These are phyloP conservation scores for Mactromeris polynyma DNA, from an alignment of 2,888 invertebrate genomes.

Conservation along the genomic window DNA sequence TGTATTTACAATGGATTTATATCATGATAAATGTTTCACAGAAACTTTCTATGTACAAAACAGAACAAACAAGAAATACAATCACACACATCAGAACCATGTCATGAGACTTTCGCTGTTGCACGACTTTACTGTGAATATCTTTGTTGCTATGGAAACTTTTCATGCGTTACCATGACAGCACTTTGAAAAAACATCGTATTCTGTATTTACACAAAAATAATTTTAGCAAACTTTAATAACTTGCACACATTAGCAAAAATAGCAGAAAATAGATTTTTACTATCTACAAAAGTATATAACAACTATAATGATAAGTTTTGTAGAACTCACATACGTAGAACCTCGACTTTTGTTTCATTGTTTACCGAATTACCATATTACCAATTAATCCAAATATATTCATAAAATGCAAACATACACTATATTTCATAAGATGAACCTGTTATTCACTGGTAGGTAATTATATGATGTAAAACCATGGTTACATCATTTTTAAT, in stretches of 20 bases:
- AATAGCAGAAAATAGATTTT: neutral
- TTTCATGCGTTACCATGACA: neutral
- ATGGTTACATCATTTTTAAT: neutral
- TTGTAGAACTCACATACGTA: neutral
- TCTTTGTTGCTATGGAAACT: neutral
- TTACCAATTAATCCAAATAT: neutral
- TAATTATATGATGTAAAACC: neutral
- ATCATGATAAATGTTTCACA: neutral
- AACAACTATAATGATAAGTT: no score
- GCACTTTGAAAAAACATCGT: no score
- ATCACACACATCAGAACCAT: neutral
- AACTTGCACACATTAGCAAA: slow-evolving; percentile 2
- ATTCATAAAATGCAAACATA: neutral
- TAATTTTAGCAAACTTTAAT: neutral
- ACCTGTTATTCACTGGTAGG: neutral
- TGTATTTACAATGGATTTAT: neutral
- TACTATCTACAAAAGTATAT: neutral
- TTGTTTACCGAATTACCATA: neutral
- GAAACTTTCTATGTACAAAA: slow-evolving; percentile 6
- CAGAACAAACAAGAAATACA: neutral
- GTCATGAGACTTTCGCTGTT: neutral
- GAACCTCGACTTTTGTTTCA: neutral
- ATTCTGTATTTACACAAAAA: neutral
- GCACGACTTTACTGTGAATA: neutral
- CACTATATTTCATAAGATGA: neutral